Conservation (phyloP, 2,113 vertebrate genomes). For the Camelus dromedarius region DNA sequence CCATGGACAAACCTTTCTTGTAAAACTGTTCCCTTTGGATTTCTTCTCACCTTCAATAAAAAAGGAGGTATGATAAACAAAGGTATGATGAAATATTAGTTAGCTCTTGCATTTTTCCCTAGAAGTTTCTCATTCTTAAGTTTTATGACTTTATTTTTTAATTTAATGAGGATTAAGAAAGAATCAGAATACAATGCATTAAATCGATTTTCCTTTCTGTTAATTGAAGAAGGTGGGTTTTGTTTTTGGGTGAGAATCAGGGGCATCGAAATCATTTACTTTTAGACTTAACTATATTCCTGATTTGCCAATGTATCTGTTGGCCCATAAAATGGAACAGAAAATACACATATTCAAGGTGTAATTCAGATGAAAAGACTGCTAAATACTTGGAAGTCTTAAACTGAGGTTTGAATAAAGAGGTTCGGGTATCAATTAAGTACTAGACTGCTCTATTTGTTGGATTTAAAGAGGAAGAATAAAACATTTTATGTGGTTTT, state of each 20-base stretch:
- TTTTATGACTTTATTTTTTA: slow-evolving; percentile 13
- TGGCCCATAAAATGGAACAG: background rate
- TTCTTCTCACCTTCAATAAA: slow-evolving; percentile 78
- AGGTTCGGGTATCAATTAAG: background rate
- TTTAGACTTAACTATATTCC: slow-evolving; percentile 36
- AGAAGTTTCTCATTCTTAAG: slow-evolving; percentile 51
- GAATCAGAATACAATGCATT: slow-evolving; percentile 38
- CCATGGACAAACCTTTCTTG: slow-evolving; percentile 75
- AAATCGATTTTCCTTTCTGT: slow-evolving; percentile 57
- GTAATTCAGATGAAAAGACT: background rate
- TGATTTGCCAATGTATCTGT: background rate
- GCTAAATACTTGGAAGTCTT: slow-evolving; percentile 14
- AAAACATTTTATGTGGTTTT: slow-evolving; percentile 40
- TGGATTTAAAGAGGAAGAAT: slow-evolving; percentile 47
- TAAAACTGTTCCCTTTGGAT: slow-evolving; percentile 80
- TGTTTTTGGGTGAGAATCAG: background rate
- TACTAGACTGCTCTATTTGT: slow-evolving; percentile 29
- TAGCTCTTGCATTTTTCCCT: slow-evolving; percentile 67
- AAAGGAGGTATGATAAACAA: slow-evolving; percentile 81
- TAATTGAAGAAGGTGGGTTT: slow-evolving; percentile 10
- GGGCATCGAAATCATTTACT: slow-evolving; percentile 37
- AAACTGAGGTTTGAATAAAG: slow-evolving; percentile 41
- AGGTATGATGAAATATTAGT: slow-evolving; percentile 80
- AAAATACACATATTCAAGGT: slow-evolving; percentile 57
- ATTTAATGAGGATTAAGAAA: slow-evolving; percentile 25